Evolutionary conservation across 2,888 invertebrate genomes (phyloP).

Genomic region (Dendrolimus pini): DNA sequence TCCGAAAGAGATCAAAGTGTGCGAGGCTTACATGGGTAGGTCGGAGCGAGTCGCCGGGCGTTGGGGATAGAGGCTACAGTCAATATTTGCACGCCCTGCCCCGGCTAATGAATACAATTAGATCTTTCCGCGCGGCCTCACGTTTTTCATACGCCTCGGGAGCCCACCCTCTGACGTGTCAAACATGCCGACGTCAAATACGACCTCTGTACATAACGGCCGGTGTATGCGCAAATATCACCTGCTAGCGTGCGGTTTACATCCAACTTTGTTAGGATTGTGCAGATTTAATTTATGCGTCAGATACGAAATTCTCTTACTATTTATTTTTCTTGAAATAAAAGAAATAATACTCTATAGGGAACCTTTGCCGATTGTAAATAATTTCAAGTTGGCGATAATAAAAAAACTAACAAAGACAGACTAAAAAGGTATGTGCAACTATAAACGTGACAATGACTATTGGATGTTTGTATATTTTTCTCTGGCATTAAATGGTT

Average conservation of each 20-base stretch:
- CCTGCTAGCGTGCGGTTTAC: constrained; percentile 19
- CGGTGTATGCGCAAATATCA: constrained; percentile 39
- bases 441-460: too few species aligned
- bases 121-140: constrained; percentile 75
- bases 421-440: too few species aligned
- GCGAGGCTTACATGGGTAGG: constrained; percentile 14
- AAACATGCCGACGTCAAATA: constrained; percentile 43
- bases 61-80: constrained; percentile 48
- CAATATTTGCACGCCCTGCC: constrained; percentile 71
- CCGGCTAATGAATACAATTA: constrained; percentile 76
- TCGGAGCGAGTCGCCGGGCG: constrained; percentile 25
- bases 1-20: constrained; percentile 17
- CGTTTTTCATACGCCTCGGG: constrained; percentile 67
- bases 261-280: constrained; percentile 10
- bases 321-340: too few species aligned
- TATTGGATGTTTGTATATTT: too few species aligned
- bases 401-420: too few species aligned
- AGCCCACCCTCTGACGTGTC: constrained; percentile 54
- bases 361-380: too few species aligned
- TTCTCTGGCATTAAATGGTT: too few species aligned
- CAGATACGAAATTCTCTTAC: background rate
- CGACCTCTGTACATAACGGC: constrained; percentile 46
- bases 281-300: background rate
- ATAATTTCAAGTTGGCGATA: too few species aligned
- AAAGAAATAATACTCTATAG: too few species aligned